Conservation (phyloP, 2,888 invertebrate genomes). For the Leptothorax acervorum region DNA sequence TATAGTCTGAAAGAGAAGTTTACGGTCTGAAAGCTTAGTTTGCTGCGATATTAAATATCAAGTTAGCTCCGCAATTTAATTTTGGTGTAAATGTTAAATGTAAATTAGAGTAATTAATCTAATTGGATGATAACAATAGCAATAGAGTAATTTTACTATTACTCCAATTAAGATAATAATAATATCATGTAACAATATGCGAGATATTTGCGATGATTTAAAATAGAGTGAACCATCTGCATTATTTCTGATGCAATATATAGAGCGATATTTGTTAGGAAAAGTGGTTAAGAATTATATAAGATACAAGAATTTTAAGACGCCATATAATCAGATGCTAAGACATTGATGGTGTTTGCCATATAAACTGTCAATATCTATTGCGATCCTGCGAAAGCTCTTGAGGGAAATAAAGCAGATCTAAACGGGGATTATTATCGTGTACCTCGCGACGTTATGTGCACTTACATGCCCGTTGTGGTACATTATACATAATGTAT, state of each 20-base stretch:
- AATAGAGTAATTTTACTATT: background rate
- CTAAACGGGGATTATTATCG: conserved; percentile 28
- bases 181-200: background rate
- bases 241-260: background rate
- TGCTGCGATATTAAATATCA: background rate
- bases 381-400: background rate
- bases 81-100: background rate
- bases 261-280: background rate
- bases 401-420: conserved; percentile 27
- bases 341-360: background rate
- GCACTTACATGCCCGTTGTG: conserved; percentile 17
- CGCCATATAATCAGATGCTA: background rate
- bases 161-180: background rate
- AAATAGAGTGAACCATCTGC: background rate
- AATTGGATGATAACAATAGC: background rate
- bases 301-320: background rate
- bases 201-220: background rate
- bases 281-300: background rate
- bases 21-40: conserved; percentile 9
- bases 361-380: conserved; percentile 14
- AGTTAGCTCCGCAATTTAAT: conserved; percentile 15
- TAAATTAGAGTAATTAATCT: background rate
- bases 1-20: background rate
- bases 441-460: conserved; percentile 4
- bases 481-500: conserved; percentile 58